phyloP scores from a whole-genome alignment of 1,140 invertebrate species.

The Macrobrachium rosenbergii region DNA sequence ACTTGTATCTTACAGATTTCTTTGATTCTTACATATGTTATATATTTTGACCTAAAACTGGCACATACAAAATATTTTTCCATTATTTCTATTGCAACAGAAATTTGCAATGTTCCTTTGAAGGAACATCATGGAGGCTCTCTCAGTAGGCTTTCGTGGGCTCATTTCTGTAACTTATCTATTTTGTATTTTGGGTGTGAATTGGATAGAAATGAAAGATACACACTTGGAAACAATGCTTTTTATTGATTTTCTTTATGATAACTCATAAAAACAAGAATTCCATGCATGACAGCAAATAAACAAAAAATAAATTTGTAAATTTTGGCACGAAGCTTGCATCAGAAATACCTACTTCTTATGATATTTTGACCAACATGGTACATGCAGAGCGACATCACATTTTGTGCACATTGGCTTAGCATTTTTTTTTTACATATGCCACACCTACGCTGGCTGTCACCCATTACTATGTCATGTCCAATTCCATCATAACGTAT shows the following conservation, averaged over 20 bases:
- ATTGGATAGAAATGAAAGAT: no score
- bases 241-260: neutral
- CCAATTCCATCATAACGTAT: constrained; percentile 9
- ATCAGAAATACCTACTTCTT: neutral
- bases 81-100: neutral
- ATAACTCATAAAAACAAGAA: neutral
- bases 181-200: no score
- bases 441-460: neutral
- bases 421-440: neutral
- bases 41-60: constrained; percentile 9
- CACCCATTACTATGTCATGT: constrained; percentile 12
- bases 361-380: neutral
- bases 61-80: constrained; percentile 1
- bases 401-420: constrained; percentile 26
- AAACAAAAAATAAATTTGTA: neutral
- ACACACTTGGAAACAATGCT: no score
- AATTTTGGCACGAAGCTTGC: neutral
- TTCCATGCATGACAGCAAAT: neutral
- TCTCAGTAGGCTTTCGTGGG: neutral
- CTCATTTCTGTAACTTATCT: no score
- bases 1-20: no score
- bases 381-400: no score
- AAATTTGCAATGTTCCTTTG: constrained; percentile 5
- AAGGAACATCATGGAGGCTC: constrained; percentile 27
- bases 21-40: constrained; percentile 23